Percentiles rank a stretch among this genome's conserved stretches.
phyloP scores from a whole-genome alignment of 2,888 invertebrate species.

The Neoaliturus tenellus region DNA sequence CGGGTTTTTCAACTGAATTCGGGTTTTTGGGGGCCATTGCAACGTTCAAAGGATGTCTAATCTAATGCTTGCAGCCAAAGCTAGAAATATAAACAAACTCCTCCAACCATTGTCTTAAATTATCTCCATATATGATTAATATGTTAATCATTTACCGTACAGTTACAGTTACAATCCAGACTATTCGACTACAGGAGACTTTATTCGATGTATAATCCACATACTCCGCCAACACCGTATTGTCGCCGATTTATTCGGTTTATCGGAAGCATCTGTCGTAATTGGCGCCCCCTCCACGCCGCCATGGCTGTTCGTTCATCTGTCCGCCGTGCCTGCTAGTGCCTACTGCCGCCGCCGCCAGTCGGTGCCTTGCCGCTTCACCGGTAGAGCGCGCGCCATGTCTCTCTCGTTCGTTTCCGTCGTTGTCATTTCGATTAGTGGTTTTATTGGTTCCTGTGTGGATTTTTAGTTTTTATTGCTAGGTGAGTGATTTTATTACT shows the following conservation, averaged over 20 bases:
- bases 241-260: background rate
- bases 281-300: background rate
- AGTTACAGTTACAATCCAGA: too few relatives aligned
- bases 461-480: constrained; percentile 5
- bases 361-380: constrained; percentile 25
- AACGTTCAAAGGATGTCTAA: too few relatives aligned
- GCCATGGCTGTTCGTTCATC: too few relatives aligned
- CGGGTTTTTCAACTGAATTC: too few relatives aligned
- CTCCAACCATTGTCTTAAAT: too few relatives aligned
- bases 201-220: background rate
- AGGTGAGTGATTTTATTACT: constrained; percentile 11
- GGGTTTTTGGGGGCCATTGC: too few relatives aligned
- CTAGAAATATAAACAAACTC: too few relatives aligned
- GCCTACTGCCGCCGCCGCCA: background rate
- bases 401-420: background rate
- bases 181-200: too few relatives aligned
- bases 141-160: too few relatives aligned
- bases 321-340: background rate
- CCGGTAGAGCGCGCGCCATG: constrained; percentile 30
- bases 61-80: too few relatives aligned
- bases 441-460: background rate
- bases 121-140: too few relatives aligned
- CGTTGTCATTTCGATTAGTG: background rate
- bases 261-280: background rate
- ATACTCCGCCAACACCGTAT: background rate